Evolutionary conservation across 2,797 vertebrate species (phyloP), one percentile per base, ranked within the genome.

Genomic region (Enteromius radiatus): DNA sequence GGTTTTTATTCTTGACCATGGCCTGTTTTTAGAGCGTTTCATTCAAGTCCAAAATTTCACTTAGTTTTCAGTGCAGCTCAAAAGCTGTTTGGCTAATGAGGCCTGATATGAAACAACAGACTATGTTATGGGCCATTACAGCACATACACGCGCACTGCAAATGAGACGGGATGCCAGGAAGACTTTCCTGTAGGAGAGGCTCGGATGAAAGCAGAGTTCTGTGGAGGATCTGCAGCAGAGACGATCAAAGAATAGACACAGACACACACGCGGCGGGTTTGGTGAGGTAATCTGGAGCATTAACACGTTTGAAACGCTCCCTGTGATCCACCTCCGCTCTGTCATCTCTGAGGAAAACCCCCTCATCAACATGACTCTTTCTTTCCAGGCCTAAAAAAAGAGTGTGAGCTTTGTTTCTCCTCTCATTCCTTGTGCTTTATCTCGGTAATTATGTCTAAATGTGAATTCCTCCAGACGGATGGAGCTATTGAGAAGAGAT

Each of bases 311-410:
- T 90, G 85, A 90, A 83, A 67, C 76, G 33, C 54, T 91, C 83
- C 26, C 33, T 64, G 43, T 38, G 91, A 92, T 93, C 91, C 86
- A 88, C 89, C 88, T 91, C 88, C 81, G 91, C 52, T 38, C 91
- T 94, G 92, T 92, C 92, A 92, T 92, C 88, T 93, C 81, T 88
- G 88, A 92, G 94, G 92, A 94, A 94, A 94, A 90, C 90, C 93
- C 93, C 94, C 90, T 93, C 90, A 93, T 94, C 94, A 93, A 89
- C 86, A 87, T 87, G 77, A 90, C 90, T 92, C 87, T 88, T 80
- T 88, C 87, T 81, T 43, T 79, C 80, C 59, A 41, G 63, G 88
- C 86, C 81, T 90, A 28, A 93, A 92, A 92, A 91, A 93, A 92
- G 84, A 84, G 73, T 21, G 19, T 80, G 70, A 4, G 87, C 93